Base-by-base conservation (phyloP, 2,888 invertebrate species). In the Allolobophora icterica region DNA sequence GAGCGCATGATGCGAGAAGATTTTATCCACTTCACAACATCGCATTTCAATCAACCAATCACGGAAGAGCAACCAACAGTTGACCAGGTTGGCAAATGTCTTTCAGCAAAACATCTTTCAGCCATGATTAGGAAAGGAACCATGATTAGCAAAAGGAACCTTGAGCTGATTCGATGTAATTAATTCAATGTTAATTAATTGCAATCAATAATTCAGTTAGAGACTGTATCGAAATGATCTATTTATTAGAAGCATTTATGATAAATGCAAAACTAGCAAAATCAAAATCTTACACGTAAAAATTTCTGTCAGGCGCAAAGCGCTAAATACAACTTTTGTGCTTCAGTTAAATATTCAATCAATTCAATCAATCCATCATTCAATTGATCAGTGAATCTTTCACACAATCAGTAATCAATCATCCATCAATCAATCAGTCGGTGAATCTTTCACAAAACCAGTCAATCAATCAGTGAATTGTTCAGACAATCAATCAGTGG, bases 1-100 rank as follows among this genome's bases (percentile, higher is more conserved):
- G 98, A 99, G 94, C 98, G 98, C 96, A 98, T 99, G 98, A 96
- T 99, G 93, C 97, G 97, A 92, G 98, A 98, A 91, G 99, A 99
- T 95, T 99, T 99, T 95, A 97, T 98, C 94, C 97, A 97, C 93
- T 98, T 98, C 95, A 97, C 98, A 90, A 97, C 98, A 8, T 97
- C 97, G 33, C 99, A 99, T 95, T 96, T 99, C 38, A 98, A 98
- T 96, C 96, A 98, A 94, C 98, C 98, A 21, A 96, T 97, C 83
- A 30, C 90, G 92, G 96, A 96, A 94, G 96, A 84, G 24, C 90
- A 95, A 34, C 96, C 96, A 91, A 96, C 93, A 34, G 91, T 95
- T n/a, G 95, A 95, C 92, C 95, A 95, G 94, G 95, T 95, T 30
- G 71, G 71, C 30, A n/a, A 17, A n/a, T 13, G 30, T 71, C 71